Base-by-base conservation (phyloP, 2,113 vertebrate species). In the Danionella cerebrum region DNA sequence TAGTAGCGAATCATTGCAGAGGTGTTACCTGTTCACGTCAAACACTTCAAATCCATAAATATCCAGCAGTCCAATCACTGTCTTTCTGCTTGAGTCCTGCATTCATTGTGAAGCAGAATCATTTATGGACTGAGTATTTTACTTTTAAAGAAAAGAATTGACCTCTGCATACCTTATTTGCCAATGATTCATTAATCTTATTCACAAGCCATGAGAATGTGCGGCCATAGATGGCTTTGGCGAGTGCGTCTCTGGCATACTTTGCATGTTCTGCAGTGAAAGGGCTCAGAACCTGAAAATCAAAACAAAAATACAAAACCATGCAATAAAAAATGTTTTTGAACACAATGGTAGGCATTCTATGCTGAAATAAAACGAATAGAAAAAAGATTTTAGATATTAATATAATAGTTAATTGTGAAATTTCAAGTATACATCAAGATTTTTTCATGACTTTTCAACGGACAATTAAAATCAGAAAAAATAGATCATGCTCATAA, bases 1-100 rank as follows among this genome's bases (percentile, higher is more conserved):
- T 16, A 13, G 21, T n/a, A 21, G 35, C 7, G 14, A 11, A 36
- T 21, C 6, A 24, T 21, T 1, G 53, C 1, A 25, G 7, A 13
- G 38, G 12, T 6, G 4, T 29, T 70, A 94, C 96, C 96, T 96
- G 79, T 98, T 98, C 6, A 92, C 91, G 71, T 94, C 92, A 41
- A 98, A 94, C 57, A 98, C 95, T 76, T 98, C 95, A 78, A 98
- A 98, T 7, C 96, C 96, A 41, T 98, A 98, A 71, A 98, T 98
- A 66, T 98, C 96, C 71, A 98, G 86, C 69, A 98, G 81, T 2
- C 96, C 96, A 6, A 98, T 97, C 4, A 97, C 92, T 0, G 90
- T 94, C 78, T 96, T 96, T 60, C 71, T 81, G 45, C 87, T 87
- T 6, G 88, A 67, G 13, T 97, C 96, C 96, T 98, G 44, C 14